A percentile compares a stretch with the other conserved stretches of the same genome.
Evolutionary conservation across 1,140 invertebrate genomes (phyloP).

Genomic region (Trinorchestia longiramus): DNA sequence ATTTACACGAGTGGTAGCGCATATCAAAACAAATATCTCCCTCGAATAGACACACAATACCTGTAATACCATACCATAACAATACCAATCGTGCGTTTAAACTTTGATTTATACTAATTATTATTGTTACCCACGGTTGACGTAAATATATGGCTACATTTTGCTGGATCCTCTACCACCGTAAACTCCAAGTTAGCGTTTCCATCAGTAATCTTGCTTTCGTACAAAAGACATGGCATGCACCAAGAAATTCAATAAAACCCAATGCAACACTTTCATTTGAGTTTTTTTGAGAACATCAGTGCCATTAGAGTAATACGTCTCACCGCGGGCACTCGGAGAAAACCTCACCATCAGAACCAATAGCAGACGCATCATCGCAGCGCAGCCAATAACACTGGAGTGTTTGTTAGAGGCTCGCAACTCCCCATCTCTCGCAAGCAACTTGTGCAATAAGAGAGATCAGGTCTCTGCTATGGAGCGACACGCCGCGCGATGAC

Average conservation of each 20-base stretch:
- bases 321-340: not conserved
- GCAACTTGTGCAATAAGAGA: slow-evolving; percentile 7
- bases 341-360: not conserved
- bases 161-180: no score
- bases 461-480: not conserved
- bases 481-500: not conserved
- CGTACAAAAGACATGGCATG: not conserved
- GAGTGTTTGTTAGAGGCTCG: not conserved
- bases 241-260: not conserved
- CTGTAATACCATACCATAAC: not conserved
- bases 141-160: not conserved
- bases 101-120: not conserved
- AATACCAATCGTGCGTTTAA: not conserved
- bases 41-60: not conserved
- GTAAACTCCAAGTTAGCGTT: no score
- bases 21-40: not conserved
- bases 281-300: not conserved
- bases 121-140: not conserved
- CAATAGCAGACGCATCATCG: not conserved
- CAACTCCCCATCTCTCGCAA: not conserved
- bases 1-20: not conserved
- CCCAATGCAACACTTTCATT: not conserved
- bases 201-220: not conserved
- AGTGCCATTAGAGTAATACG: not conserved
- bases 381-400: not conserved